phyloP scores from a whole-genome alignment of 2,888 invertebrate species.

The Cosmorhoe ocellata region DNA sequence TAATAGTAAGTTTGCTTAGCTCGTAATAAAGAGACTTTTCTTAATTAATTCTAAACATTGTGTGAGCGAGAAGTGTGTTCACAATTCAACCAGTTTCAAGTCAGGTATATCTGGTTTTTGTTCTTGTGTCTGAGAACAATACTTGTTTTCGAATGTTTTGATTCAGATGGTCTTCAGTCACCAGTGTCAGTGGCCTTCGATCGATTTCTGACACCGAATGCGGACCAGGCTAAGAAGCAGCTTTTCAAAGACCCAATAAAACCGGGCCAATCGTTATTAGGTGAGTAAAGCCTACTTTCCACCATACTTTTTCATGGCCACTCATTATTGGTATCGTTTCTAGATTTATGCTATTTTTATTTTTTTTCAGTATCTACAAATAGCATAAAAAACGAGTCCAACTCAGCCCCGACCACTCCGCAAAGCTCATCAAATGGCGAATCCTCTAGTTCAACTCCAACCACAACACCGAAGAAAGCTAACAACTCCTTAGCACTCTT shows the following conservation, averaged over 20 bases:
- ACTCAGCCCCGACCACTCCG: conserved; percentile 35
- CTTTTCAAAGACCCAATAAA: conserved; percentile 80
- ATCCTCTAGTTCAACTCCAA: conserved; percentile 40
- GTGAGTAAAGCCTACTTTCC: conserved; percentile 40
- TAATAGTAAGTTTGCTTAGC: conserved; percentile 38
- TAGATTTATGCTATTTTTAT: neutral
- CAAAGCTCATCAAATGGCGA: conserved; percentile 44
- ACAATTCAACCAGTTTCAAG: too few relatives aligned
- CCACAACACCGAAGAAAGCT: conserved; percentile 64
- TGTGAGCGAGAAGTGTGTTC: too few relatives aligned
- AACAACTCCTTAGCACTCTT: conserved; percentile 85
- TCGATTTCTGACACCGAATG: conserved; percentile 85
- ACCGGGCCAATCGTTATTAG: conserved; percentile 82
- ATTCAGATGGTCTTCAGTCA: conserved; percentile 70
- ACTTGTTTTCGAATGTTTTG: conserved; percentile 1
- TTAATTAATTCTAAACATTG: too few relatives aligned
- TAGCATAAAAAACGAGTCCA: conserved; percentile 37
- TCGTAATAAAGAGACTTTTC: too few relatives aligned
- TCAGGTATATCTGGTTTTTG: too few relatives aligned
- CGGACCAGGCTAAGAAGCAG: conserved; percentile 75
- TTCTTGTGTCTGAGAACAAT: neutral
- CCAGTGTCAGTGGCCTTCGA: conserved; percentile 83
- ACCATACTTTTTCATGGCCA: too few relatives aligned
- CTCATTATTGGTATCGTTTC: too few relatives aligned
- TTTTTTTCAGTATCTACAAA: conserved; percentile 54